Conservation (phyloP, 2,113 vertebrate species). For the Gorsachius goisagi region DNA sequence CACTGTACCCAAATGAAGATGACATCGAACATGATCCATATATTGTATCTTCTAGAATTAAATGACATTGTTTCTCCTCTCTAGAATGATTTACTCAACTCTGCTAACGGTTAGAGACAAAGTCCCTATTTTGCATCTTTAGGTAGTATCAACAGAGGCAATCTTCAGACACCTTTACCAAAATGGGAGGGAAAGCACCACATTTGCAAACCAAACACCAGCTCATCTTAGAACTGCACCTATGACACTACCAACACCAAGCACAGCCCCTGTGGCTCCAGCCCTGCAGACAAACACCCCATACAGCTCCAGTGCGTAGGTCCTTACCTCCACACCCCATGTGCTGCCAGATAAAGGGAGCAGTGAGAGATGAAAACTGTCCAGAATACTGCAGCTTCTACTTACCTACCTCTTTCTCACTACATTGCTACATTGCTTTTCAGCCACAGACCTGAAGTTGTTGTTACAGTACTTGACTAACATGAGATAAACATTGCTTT, state of each 20-base stretch:
- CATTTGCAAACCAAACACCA: neutral
- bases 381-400: neutral
- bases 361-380: neutral
- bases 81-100: neutral
- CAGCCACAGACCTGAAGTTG: neutral
- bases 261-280: rapidly evolving
- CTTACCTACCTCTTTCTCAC: neutral
- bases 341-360: neutral
- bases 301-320: rapidly evolving
- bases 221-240: neutral
- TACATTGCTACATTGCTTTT: neutral
- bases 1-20: neutral
- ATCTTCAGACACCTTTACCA: neutral
- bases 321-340: neutral
- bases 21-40: neutral
- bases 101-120: neutral
- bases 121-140: neutral
- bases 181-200: neutral
- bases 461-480: neutral
- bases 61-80: neutral
- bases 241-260: rapidly evolving
- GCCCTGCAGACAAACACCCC: neutral
- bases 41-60: neutral
- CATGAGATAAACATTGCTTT: neutral
- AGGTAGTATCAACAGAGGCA: neutral